phyloP scores from a whole-genome alignment of 2,113 vertebrate genomes.

The Chamaetylas fuelleborni region DNA sequence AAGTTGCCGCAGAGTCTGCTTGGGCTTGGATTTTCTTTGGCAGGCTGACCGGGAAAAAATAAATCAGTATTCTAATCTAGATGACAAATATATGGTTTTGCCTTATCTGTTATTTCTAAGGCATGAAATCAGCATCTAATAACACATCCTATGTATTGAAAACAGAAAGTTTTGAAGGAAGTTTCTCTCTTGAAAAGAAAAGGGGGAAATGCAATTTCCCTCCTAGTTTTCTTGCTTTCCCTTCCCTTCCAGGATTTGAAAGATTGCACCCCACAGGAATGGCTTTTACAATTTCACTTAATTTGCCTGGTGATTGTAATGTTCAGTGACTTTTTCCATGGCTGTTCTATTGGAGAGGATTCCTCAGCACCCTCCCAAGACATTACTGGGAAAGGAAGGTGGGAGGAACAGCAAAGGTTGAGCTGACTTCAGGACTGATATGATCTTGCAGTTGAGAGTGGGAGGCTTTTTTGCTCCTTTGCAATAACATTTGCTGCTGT shows the following conservation, averaged over 20 bases:
- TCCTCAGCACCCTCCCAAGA: not conserved
- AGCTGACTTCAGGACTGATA: conserved; percentile 1
- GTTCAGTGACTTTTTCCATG: conserved; percentile 1
- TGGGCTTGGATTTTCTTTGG: not conserved
- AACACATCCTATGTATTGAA: not conserved
- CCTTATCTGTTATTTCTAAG: conserved; percentile 7
- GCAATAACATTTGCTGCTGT: conserved; percentile 24
- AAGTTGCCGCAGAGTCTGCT: not conserved
- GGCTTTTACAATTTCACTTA: not conserved
- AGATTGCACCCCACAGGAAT: not conserved
- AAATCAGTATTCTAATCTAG: not conserved
- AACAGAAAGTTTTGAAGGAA: not conserved
- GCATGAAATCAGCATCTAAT: conserved; percentile 22
- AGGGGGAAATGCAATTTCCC: not conserved
- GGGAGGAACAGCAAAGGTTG: not conserved
- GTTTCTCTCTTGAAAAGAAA: not conserved
- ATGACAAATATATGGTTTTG: not conserved
- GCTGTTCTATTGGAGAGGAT: not conserved
- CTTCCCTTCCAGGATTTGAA: not conserved
- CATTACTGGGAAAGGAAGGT: not conserved
- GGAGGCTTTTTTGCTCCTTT: conserved; percentile 37
- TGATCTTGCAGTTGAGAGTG: conserved; percentile 18
- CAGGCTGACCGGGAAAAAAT: not conserved
- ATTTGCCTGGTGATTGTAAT: not conserved
- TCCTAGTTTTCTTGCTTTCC: not conserved